Evolutionary conservation across 2,113 vertebrate species (phyloP), one percentile per base, ranked within the genome.

Genomic region (Meleagris gallopavo): DNA sequence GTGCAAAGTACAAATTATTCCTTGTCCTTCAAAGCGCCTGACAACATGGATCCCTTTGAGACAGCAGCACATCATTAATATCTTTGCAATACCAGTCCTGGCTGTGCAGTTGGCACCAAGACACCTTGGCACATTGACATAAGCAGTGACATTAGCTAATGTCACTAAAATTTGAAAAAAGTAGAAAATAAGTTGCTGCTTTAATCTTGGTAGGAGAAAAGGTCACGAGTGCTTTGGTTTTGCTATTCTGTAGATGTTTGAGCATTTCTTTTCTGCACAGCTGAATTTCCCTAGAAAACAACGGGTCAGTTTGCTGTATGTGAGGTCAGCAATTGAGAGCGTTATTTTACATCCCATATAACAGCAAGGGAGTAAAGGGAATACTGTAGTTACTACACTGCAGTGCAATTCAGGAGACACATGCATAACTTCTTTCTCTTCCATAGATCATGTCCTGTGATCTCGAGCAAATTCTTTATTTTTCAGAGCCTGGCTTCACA

Each of bases 1-100:
- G 65, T 3, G 54, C 30, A 75, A 75, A 72, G 71, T 67, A 87
- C 73, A 94, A 88, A 82, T 81, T 52, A 54, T 67, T 54, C n/a
- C 92, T 76, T 64, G 90, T 93, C 91, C 83, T 93, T 88, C 88
- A 88, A 62, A 73, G 81, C 41, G 76, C 48, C 70, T 90, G 92
- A 72, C 93, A 82, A 66, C 61, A 11, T 0, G 78, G 83, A 88
- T 78, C 48, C 76, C 76, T 88, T 81, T 45, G 62, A 88, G 90
- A 61, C 58, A 34, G 61, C 73, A 58, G 36, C 54, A 76, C 70
- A 84, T 78, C 88, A 57, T 90, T 46, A 79, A 61, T 65, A 84
- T 76, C 88, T 41, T 62, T 73, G 73, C 80, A 83, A 11, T 6
- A 40, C 36, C 70, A 34, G 19, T n/a, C 52, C 76, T 70, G 80